Evolutionary conservation across 2,888 invertebrate genomes (phyloP), one percentile per base, ranked within the genome.

Genomic region (Drosophila ezoana): DNA sequence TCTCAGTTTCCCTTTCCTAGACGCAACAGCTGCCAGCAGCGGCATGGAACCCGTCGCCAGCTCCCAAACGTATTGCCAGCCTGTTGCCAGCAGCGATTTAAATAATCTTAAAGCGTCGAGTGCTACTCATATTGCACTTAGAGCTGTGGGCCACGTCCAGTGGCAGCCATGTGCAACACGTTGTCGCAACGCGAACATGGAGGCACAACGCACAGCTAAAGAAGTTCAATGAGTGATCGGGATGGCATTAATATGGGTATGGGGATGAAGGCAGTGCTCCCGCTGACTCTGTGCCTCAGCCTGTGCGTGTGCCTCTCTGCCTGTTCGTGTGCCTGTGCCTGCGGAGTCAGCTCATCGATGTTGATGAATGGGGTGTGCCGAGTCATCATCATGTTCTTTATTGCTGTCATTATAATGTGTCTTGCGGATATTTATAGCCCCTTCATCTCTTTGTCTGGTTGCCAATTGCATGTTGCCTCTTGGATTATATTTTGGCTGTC

Each of bases 331-430:
- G 10, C 41, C 10, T 14, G 16, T 32, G 16, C 23, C 32, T 32
- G 13, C 14, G 45, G 11, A 44, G 52, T 40, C 51, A 40, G 52
- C 51, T 18, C 72, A 79, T 76, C 87, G 87, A 89, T 84, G 59
- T 66, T 85, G 89, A 85, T 85, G 87, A 89, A 85, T 85, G 85
- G 90, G 87, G 89, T 83, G 81, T 80, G 90, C 81, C 87, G 59
- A 71, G 80, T 69, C 83, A 85, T 89, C 83, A 76, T 88, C 65
- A 53, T 62, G 54, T 86, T 72, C 89, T 88, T 84, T 89, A 89
- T 89, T 73, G 89, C 89, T 83, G 84, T 89, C 90, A 89, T 89
- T 88, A 89, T 89, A 88, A 85, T 67, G 58, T 86, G 88, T 58
- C 63, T 65, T 63, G 57, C 60, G 64, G 73, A 73, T 87, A 82